Evolutionary conservation across 2,113 vertebrate species (phyloP).

Genomic region (Ranitomeya variabilis): DNA sequence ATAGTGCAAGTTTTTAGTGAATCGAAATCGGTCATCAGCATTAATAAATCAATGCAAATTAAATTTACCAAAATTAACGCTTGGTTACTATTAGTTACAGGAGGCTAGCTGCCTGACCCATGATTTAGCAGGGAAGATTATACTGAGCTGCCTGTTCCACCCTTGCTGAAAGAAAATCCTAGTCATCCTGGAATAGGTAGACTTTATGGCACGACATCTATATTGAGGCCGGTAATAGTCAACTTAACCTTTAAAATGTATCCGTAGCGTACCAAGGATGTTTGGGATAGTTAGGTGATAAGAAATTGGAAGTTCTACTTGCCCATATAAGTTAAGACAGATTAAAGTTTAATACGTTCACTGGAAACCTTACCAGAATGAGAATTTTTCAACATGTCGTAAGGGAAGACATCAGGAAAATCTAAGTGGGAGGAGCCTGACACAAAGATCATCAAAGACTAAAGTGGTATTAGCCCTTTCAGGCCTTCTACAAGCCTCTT

Average conservation of each 20-base stretch:
- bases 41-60: slow-evolving; percentile 3
- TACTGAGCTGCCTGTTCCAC: not conserved
- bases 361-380: too few species aligned
- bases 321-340: too few species aligned
- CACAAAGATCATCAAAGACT: too few species aligned
- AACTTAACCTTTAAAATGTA: not conserved
- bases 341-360: too few species aligned
- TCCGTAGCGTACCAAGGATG: not conserved
- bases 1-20: not conserved
- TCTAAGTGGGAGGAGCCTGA: too few species aligned
- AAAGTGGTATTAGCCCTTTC: too few species aligned
- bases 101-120: not conserved
- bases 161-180: not conserved
- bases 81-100: not conserved
- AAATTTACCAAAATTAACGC: not conserved
- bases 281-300: not conserved
- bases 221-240: not conserved
- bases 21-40: not conserved
- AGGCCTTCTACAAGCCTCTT: too few species aligned
- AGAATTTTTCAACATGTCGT: too few species aligned
- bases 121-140: not conserved
- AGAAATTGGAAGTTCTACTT: not conserved
- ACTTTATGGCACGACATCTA: not conserved
- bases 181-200: not conserved
- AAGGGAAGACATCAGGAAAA: too few species aligned